phyloP scores from a whole-genome alignment of 2,113 vertebrate species.

The Poeciliopsis turrubarensis region DNA sequence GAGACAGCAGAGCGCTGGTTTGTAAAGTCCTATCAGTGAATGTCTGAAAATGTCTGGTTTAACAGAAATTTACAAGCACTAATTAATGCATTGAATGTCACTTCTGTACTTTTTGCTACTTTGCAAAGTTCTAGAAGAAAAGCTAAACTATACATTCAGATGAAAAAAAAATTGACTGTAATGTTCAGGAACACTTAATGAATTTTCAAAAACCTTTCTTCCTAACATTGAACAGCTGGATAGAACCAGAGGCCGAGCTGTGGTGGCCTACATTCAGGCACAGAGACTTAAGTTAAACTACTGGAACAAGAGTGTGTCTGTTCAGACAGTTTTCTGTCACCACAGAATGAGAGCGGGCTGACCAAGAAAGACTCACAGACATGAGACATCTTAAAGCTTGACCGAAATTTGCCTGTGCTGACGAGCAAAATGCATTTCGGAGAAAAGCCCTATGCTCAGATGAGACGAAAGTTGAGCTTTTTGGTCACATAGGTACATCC shows the following conservation, averaged over 20 bases:
- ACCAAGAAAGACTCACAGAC: too few species aligned
- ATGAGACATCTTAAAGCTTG: too few species aligned
- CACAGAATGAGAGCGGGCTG: too few species aligned
- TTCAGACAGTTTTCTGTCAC: too few species aligned
- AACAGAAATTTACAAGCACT: background rate
- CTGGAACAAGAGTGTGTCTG: too few species aligned
- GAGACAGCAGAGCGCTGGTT: slow-evolving; percentile 22
- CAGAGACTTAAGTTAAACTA: background rate
- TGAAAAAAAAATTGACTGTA: background rate
- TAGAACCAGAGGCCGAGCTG: background rate
- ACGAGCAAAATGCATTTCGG: too few species aligned
- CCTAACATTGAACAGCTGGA: slow-evolving; percentile 19
- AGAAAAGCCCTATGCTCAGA: too few species aligned
- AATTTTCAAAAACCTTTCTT: background rate
- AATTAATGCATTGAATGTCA: background rate
- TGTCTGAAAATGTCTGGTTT: background rate
- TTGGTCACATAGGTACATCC: too few species aligned
- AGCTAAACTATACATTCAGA: too few species aligned
- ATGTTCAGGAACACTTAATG: background rate
- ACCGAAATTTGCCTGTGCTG: too few species aligned
- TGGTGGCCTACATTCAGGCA: slow-evolving; percentile 5
- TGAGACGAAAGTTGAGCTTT: too few species aligned
- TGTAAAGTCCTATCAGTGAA: slow-evolving; percentile 42
- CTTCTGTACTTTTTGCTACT: background rate
- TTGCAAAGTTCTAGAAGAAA: background rate